Evolutionary conservation across 2,113 vertebrate species (phyloP).

Genomic region (Daboia siamensis): DNA sequence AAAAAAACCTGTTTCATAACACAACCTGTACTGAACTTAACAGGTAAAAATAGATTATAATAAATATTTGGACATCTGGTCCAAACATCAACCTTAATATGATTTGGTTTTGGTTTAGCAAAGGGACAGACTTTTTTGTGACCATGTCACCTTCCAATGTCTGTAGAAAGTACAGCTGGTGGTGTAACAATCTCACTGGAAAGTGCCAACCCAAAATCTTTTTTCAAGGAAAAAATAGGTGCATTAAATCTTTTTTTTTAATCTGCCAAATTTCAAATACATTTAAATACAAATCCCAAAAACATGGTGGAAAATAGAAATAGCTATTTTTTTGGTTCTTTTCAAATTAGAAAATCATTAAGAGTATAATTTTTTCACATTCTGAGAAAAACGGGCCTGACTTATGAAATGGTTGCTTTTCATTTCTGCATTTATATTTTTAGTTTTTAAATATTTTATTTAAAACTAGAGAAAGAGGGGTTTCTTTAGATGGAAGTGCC

Average conservation of each 20-base stretch:
- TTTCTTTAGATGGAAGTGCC: background rate
- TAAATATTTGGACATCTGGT: background rate
- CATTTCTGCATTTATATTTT: background rate
- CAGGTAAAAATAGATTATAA: background rate
- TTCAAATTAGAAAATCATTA: background rate
- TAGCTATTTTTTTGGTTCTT: background rate
- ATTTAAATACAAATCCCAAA: background rate
- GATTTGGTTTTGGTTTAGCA: background rate
- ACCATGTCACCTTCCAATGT: background rate
- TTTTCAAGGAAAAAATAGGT: background rate
- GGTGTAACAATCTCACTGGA: background rate
- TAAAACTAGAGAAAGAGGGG: background rate
- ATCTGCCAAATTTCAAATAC: background rate
- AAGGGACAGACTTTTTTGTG: background rate
- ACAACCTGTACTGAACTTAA: background rate
- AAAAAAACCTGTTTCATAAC: accelerated
- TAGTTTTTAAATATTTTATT: background rate
- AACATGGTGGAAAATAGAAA: background rate
- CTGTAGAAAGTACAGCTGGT: background rate
- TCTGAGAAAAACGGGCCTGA: background rate
- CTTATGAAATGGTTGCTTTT: background rate
- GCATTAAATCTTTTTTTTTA: background rate
- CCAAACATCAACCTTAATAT: background rate
- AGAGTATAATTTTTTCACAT: background rate
- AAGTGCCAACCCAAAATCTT: background rate